A percentile compares a stretch with the other conserved stretches of the same genome.
Evolutionary conservation across 1,140 invertebrate species (phyloP).

Genomic region (Hycleus phaleratus): DNA sequence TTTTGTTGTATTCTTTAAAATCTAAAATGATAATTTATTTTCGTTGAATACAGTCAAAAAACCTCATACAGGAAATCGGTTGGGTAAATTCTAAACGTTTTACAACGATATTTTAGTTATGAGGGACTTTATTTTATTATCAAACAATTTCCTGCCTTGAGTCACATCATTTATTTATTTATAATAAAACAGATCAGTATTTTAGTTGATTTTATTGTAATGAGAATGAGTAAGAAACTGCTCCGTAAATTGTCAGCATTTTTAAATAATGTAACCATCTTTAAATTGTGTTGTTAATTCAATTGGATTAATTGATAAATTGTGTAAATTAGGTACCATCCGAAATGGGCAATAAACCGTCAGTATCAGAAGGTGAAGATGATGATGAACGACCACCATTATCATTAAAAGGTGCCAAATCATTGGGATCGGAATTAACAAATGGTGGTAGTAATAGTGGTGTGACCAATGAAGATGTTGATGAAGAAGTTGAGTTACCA

Average conservation of each 20-base stretch:
- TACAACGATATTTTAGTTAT: too few species aligned
- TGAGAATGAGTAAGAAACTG: slow-evolving; percentile 14
- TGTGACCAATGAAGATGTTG: slow-evolving; percentile 34
- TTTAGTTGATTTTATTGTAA: not conserved
- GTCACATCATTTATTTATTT: too few species aligned
- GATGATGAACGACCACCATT: slow-evolving; percentile 33
- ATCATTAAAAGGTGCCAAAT: slow-evolving; percentile 28
- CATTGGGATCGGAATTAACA: slow-evolving; percentile 36
- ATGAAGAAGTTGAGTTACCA: slow-evolving; percentile 71
- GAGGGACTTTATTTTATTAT: too few species aligned
- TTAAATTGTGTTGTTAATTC: not conserved
- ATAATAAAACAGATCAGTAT: not conserved
- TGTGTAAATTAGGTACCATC: slow-evolving; percentile 34
- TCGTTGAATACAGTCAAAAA: too few species aligned
- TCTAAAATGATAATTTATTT: not conserved
- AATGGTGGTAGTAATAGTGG: slow-evolving; percentile 33
- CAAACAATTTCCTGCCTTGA: too few species aligned
- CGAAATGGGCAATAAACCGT: slow-evolving; percentile 42
- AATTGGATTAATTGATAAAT: not conserved
- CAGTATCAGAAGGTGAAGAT: slow-evolving; percentile 42
- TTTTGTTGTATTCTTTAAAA: not conserved
- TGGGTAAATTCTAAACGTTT: too few species aligned
- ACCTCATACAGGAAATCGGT: too few species aligned
- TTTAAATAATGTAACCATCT: slow-evolving; percentile 1
- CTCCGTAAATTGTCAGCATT: slow-evolving; percentile 24